Conservation (phyloP, 2,888 invertebrate genomes). For the Lepidocyrtoides sp. region DNA sequence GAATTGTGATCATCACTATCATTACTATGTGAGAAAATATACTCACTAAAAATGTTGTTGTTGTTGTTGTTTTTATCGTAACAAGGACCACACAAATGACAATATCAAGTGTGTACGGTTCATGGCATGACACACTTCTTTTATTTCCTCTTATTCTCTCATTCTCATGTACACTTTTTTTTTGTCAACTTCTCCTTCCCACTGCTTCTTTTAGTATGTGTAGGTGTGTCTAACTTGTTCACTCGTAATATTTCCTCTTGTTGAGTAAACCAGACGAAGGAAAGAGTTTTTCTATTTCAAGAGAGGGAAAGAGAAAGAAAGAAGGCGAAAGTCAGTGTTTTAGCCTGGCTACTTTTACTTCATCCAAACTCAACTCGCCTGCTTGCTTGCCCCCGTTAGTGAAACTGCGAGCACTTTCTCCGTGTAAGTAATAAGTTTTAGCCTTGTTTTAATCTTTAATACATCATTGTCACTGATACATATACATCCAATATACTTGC, state of each 20-base stretch:
- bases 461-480: conserved; percentile 72
- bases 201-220: neutral
- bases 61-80: conserved; percentile 18
- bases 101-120: conserved; percentile 15
- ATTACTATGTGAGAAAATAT: no score
- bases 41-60: no score
- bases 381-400: conserved; percentile 22
- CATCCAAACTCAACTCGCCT: neutral
- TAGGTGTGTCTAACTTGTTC: conserved; percentile 27
- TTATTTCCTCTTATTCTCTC: neutral
- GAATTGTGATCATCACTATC: no score
- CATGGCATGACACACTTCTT: conserved; percentile 72
- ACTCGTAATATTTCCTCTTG: neutral
- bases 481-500: neutral
- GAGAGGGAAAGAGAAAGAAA: neutral
- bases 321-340: neutral
- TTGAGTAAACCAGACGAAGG: neutral
- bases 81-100: conserved; percentile 50
- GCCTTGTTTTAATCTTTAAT: conserved; percentile 77
- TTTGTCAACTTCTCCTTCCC: conserved; percentile 12
- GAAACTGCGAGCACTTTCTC: conserved; percentile 50
- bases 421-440: conserved; percentile 67
- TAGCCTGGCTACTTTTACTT: neutral
- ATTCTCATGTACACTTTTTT: conserved; percentile 23
- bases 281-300: conserved; percentile 11